phyloP scores from a whole-genome alignment of 2,888 invertebrate species.

The Rutpela maculata region DNA sequence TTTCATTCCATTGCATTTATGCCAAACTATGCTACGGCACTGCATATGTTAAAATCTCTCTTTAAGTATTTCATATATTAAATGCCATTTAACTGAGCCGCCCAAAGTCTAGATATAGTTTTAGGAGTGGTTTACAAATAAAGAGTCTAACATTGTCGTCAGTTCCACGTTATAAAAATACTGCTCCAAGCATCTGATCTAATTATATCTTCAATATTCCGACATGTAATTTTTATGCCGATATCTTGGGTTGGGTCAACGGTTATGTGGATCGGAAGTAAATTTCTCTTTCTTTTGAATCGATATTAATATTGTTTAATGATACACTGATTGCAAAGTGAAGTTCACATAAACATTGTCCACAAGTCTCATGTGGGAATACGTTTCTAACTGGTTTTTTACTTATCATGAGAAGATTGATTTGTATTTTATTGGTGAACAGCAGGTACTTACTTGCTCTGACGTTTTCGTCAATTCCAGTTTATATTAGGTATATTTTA shows the following conservation, averaged over 20 bases:
- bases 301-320: conserved; percentile 1
- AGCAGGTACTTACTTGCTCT: too few species aligned
- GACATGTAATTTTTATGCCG: conserved; percentile 17
- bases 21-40: too few species aligned
- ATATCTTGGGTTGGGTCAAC: conserved; percentile 7
- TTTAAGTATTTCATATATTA: too few species aligned
- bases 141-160: not conserved
- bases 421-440: not conserved
- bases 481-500: too few species aligned
- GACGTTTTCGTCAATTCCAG: too few species aligned
- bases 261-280: conserved; percentile 14
- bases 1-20: too few species aligned
- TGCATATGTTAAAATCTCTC: too few species aligned
- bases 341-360: not conserved
- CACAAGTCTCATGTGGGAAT: not conserved
- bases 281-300: conserved; percentile 1
- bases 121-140: not conserved
- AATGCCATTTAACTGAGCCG: not conserved
- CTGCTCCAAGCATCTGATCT: not conserved
- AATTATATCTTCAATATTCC: not conserved
- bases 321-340: not conserved
- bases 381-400: not conserved
- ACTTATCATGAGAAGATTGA: not conserved
- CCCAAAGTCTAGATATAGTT: not conserved
- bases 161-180: not conserved